These are phyloP conservation scores for Penaeus vannamei DNA, from an alignment of 1,140 invertebrate genomes.

Conservation along the genomic window DNA sequence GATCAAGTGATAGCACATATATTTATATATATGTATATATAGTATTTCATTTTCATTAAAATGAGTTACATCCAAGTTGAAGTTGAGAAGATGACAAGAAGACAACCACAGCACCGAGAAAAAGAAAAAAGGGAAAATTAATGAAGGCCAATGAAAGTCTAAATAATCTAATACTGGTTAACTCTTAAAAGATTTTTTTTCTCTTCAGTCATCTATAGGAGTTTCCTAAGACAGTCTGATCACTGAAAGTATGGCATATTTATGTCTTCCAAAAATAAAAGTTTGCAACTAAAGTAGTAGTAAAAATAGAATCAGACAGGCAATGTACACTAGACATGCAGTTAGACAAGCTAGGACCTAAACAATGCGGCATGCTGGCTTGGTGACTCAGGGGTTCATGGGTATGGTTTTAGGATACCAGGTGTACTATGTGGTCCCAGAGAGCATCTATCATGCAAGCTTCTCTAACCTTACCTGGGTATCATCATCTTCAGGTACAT, in stretches of 20 bases:
- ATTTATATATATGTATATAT: not conserved
- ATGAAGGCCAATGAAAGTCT: conserved; percentile 17
- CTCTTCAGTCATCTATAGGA: no score
- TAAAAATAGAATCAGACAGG: conserved; percentile 23
- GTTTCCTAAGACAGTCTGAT: no score
- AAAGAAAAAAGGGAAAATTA: conserved; percentile 49
- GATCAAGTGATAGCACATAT: not conserved
- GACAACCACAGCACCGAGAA: conserved; percentile 62
- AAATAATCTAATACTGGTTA: no score
- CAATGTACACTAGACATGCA: conserved; percentile 36
- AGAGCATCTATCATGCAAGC: conserved; percentile 34
- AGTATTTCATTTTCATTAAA: conserved; percentile 24
- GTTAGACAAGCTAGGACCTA: conserved; percentile 37
- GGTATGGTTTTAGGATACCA: conserved; percentile 3
- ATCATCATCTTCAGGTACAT: no score
- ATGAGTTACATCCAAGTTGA: conserved; percentile 34
- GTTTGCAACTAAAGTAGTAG: not conserved
- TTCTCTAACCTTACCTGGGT: not conserved
- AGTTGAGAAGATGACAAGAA: conserved; percentile 48
- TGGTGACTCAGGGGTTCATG: conserved; percentile 6
- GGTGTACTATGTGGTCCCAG: conserved; percentile 29
- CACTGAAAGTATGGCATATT: not conserved
- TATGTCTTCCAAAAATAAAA: not conserved
- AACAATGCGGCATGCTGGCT: conserved; percentile 50
- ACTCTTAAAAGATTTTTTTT: no score